Evolutionary conservation across 2,797 vertebrate species (phyloP).

Genomic region (Vultur gryphus): DNA sequence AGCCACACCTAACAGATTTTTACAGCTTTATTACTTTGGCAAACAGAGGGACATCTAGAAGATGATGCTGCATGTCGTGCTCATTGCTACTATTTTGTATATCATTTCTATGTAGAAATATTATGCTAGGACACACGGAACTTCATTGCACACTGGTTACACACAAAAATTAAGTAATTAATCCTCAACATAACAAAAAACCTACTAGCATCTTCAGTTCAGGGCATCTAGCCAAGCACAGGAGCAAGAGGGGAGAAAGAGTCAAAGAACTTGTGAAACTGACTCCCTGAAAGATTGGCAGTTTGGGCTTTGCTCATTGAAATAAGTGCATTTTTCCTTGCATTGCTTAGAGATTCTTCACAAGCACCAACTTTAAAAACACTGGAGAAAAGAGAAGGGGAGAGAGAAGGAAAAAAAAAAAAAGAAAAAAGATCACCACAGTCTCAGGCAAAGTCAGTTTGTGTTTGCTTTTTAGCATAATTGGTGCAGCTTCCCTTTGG

Average conservation of each 20-base stretch:
- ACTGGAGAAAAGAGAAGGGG: background rate
- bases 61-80: rapidly evolving
- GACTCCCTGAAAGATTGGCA: background rate
- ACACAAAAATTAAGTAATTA: background rate
- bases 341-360: background rate
- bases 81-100: background rate
- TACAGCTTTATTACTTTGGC: background rate
- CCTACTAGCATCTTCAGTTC: background rate
- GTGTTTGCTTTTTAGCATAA: background rate
- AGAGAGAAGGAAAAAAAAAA: too few species aligned
- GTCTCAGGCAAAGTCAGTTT: background rate
- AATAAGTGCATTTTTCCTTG: background rate
- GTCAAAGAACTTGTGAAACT: background rate
- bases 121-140: background rate
- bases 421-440: background rate
- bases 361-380: background rate
- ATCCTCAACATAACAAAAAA: background rate
- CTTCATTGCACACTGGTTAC: background rate
- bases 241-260: background rate
- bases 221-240: background rate
- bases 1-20: background rate
- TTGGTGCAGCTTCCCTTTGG: background rate
- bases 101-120: background rate
- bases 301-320: background rate
- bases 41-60: background rate